These are phyloP conservation scores for Turritopsis rubra DNA, from an alignment of 30 jellyfish, hydroid and myxozoan species.

Conservation along the genomic window DNA sequence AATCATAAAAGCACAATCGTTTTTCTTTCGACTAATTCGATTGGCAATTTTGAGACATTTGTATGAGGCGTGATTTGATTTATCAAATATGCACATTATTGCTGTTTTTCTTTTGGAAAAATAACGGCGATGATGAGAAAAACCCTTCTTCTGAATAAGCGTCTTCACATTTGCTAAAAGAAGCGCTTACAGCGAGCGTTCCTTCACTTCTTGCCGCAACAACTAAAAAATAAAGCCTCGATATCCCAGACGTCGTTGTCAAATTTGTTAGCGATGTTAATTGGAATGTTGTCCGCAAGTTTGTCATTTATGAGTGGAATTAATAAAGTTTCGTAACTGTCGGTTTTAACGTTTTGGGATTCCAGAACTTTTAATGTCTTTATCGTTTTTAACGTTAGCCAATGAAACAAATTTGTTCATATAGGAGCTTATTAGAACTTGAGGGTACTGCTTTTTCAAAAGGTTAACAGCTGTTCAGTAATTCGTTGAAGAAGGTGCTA, in stretches of 20 bases:
- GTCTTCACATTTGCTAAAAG: background rate
- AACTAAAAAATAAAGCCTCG: background rate
- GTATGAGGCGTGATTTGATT: background rate
- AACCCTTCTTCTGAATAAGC: background rate
- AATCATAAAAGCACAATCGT: background rate
- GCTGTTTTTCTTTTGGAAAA: background rate
- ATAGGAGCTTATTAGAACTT: background rate
- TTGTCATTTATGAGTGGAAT: background rate
- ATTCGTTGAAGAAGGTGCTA: no score
- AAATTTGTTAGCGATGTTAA: background rate
- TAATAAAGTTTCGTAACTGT: background rate
- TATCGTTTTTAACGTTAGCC: background rate
- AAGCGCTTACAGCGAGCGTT: background rate
- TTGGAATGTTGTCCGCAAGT: background rate
- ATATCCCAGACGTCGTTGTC: slow-evolving; percentile 3
- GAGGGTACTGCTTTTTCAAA: background rate
- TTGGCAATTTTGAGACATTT: background rate
- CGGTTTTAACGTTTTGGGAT: background rate
- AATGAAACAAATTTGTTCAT: background rate
- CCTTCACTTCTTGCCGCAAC: background rate
- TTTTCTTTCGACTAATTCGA: background rate
- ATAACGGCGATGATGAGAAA: background rate
- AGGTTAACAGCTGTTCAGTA: no score
- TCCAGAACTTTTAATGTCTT: background rate
- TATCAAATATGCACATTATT: background rate